Conservation (phyloP, 1,140 invertebrate genomes). For the Drosophila funebris region DNA sequence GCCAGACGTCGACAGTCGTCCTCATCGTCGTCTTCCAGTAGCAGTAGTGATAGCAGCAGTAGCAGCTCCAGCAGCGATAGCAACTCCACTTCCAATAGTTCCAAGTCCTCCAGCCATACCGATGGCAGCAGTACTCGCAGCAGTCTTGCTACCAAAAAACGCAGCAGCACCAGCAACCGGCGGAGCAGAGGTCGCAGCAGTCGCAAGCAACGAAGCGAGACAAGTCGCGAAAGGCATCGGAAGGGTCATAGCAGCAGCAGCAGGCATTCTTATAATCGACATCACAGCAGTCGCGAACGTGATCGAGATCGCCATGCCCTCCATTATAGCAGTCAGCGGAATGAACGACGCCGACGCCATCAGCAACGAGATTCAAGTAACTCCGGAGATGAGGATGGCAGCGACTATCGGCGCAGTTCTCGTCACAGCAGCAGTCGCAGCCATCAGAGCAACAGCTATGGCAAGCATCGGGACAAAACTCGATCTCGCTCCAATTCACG, state of each 20-base stretch:
- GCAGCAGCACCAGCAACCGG: not conserved
- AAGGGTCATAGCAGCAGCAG: not conserved
- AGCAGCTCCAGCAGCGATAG: conserved; percentile 44
- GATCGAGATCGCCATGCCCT: conserved; percentile 24
- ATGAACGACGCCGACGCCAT: conserved; percentile 4
- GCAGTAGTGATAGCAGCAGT: conserved; percentile 28
- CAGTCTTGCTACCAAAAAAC: conserved; percentile 24
- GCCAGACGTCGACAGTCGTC: conserved; percentile 42
- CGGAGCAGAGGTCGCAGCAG: conserved; percentile 9
- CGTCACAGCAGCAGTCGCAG: conserved; percentile 48
- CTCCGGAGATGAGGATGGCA: conserved; percentile 51
- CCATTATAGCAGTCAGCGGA: conserved; percentile 15
- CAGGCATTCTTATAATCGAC: not conserved
- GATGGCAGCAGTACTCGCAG: conserved; percentile 31
- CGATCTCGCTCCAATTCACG: conserved; percentile 70
- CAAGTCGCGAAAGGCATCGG: conserved; percentile 15
- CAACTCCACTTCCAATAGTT: conserved; percentile 35
- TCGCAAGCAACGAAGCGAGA: conserved; percentile 17
- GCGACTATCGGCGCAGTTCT: conserved; percentile 34
- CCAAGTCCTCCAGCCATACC: conserved; percentile 52
- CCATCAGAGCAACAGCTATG: conserved; percentile 50
- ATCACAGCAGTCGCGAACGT: conserved; percentile 9
- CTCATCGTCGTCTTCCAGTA: conserved; percentile 57
- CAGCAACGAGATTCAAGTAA: conserved; percentile 46
- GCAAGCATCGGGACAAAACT: conserved; percentile 36